Percentiles rank a stretch among this genome's conserved stretches.
Conservation (phyloP, 2,888 invertebrate species). For the Hipparchia sbordonii region DNA sequence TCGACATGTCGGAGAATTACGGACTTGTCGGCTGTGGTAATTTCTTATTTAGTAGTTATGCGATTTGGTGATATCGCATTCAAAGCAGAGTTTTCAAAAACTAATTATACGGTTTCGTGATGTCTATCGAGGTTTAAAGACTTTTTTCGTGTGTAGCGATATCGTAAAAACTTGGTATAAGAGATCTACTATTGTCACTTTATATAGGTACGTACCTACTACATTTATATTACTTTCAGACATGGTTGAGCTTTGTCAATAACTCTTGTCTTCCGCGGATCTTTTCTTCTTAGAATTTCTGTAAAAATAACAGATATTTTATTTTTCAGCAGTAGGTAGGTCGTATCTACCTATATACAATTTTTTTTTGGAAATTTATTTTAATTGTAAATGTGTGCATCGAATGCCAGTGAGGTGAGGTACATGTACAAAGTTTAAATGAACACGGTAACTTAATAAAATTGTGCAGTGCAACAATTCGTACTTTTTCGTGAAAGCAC, state of each 20-base stretch:
- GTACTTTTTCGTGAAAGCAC: neutral
- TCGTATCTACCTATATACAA: neutral
- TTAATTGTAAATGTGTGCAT: neutral
- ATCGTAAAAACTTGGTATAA: too few relatives aligned
- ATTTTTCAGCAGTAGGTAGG: neutral
- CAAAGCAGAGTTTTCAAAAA: neutral
- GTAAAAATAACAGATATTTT: neutral
- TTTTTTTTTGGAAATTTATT: neutral
- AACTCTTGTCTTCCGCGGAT: too few relatives aligned
- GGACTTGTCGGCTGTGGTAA: conserved; percentile 27
- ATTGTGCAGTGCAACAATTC: neutral
- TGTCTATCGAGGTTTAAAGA: neutral
- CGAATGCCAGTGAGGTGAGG: neutral
- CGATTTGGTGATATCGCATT: conserved; percentile 14
- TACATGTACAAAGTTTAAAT: neutral
- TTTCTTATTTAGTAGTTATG: conserved; percentile 34
- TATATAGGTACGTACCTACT: neutral
- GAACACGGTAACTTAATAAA: conserved; percentile 10
- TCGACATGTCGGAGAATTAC: conserved; percentile 37
- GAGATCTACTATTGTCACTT: too few relatives aligned
- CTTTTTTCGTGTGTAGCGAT: too few relatives aligned
- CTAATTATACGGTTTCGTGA: conserved; percentile 5
- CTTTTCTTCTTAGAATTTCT: too few relatives aligned
- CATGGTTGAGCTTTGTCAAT: too few relatives aligned
- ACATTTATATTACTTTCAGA: too few relatives aligned